Evolutionary conservation across 2,888 invertebrate species (phyloP).

Genomic region (Hemicrepidius hirtus): DNA sequence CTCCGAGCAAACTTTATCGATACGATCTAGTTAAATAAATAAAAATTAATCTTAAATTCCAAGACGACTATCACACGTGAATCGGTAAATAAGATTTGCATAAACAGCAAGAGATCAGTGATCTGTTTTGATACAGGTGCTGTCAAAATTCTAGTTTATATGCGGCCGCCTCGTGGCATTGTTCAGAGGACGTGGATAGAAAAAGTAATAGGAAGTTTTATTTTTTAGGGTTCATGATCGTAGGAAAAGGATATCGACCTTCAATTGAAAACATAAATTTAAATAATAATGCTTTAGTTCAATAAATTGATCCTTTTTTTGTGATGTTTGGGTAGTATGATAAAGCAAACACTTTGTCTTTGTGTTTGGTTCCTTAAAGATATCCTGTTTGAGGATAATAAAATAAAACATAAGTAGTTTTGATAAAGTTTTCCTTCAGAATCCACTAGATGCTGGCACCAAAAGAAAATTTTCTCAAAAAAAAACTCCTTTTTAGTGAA

Average conservation of each 20-base stretch:
- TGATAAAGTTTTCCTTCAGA: no score
- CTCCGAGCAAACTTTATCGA: conserved; percentile 1
- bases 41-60: conserved; percentile 23
- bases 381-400: no score
- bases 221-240: conserved; percentile 28
- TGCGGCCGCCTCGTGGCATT: conserved; percentile 27
- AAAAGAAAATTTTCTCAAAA: no score
- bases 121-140: conserved; percentile 19
- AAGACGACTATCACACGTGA: conserved; percentile 20
- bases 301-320: no score
- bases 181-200: conserved; percentile 40
- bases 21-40: conserved; percentile 15
- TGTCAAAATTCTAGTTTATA: conserved; percentile 34
- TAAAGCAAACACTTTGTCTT: no score
- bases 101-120: conserved; percentile 34
- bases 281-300: not conserved
- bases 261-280: conserved; percentile 3
- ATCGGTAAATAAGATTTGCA: conserved; percentile 34
- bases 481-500: no score
- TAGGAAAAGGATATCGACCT: conserved; percentile 36
- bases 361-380: no score
- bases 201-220: conserved; percentile 28
- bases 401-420: no score
- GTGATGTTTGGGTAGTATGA: no score
- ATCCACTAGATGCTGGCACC: no score